Evolutionary conservation across 2,797 vertebrate genomes (phyloP).

Genomic region (Danio albolineatus): DNA sequence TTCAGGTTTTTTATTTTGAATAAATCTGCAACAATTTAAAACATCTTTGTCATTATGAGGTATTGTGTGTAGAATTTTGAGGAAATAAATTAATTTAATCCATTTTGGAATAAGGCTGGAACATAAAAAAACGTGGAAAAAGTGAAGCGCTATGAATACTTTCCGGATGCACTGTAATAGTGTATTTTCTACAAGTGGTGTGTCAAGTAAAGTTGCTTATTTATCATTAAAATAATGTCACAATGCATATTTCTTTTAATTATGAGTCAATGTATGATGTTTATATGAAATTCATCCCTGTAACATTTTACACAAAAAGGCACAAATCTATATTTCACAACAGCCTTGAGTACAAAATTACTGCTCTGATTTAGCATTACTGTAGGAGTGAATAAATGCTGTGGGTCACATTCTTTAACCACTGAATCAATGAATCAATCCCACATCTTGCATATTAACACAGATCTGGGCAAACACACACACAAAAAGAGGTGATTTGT

Average conservation of each 20-base stretch:
- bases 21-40: too few species aligned
- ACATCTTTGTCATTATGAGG: too few species aligned
- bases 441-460: constrained; percentile 67
- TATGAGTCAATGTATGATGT: neutral
- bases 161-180: too few species aligned
- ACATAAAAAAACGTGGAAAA: too few species aligned
- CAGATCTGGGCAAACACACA: constrained; percentile 71
- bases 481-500: constrained; percentile 79
- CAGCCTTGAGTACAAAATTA: constrained; percentile 60
- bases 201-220: too few species aligned
- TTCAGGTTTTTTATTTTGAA: too few species aligned
- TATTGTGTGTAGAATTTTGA: too few species aligned
- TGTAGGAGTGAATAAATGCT: constrained; percentile 50
- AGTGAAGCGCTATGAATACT: too few species aligned
- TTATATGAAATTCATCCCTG: neutral
- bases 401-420: constrained; percentile 69
- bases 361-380: constrained; percentile 73
- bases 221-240: neutral
- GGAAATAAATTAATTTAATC: too few species aligned
- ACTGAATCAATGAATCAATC: constrained; percentile 70
- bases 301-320: constrained; percentile 67
- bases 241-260: constrained; percentile 57
- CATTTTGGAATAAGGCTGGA: too few species aligned
- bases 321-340: constrained; percentile 74
- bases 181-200: too few species aligned